These are phyloP conservation scores for Apostichopus parvimensis DNA, from an alignment of 35 echinoderm and acorn worm genomes.

Conservation along the genomic window DNA sequence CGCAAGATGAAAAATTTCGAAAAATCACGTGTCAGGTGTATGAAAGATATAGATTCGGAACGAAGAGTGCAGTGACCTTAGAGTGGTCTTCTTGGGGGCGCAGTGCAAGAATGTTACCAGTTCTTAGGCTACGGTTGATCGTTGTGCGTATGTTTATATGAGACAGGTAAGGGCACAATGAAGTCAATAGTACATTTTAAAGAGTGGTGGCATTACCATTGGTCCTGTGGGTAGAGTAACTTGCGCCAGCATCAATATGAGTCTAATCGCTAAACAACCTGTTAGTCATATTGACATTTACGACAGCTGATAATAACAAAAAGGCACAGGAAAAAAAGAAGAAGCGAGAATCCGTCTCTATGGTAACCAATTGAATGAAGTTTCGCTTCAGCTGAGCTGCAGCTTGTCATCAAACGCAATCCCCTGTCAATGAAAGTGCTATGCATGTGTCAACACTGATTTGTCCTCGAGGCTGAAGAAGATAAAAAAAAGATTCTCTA, in stretches of 20 bases:
- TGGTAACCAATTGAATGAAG: neutral
- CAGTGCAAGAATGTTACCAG: no score
- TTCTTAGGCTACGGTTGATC: neutral
- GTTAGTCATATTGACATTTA: neutral
- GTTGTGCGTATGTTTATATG: neutral
- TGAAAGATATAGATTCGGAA: no score
- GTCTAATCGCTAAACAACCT: no score
- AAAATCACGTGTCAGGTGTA: no score
- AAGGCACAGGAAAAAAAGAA: neutral
- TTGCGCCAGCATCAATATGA: neutral
- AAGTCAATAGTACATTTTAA: neutral
- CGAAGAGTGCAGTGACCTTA: neutral
- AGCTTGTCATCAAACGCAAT: neutral
- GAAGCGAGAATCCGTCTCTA: neutral
- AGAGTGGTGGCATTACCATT: neutral
- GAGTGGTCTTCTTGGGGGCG: no score
- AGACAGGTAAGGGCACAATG: neutral
- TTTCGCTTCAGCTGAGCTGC: neutral
- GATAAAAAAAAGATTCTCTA: neutral
- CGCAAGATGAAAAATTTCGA: no score
- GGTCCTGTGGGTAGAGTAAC: neutral
- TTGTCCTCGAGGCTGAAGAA: neutral
- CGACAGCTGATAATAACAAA: neutral
- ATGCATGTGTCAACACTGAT: neutral
- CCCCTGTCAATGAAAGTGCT: neutral